Evolutionary conservation across 2,113 vertebrate species (phyloP).

Genomic region (Stomatorhinus ivindoensis): DNA sequence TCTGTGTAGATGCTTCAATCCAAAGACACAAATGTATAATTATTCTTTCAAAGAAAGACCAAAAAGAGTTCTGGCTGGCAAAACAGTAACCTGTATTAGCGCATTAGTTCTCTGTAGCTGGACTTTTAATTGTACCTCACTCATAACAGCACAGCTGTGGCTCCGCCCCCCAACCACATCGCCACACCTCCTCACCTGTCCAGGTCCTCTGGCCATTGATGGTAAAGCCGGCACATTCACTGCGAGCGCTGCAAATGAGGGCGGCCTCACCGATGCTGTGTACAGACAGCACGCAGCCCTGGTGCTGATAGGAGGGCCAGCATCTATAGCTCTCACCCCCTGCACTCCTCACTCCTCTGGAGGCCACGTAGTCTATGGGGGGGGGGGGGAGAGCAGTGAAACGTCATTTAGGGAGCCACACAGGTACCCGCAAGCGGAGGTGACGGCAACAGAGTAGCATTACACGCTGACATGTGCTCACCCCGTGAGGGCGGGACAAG

Average conservation of each 20-base stretch:
- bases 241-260: slow-evolving; percentile 65
- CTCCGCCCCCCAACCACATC: neutral
- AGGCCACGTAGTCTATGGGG: slow-evolving; percentile 63
- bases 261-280: slow-evolving; percentile 67
- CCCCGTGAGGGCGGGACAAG: slow-evolving; percentile 33
- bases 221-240: slow-evolving; percentile 68
- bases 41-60: neutral
- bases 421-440: slow-evolving; percentile 51
- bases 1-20: neutral
- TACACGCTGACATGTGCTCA: slow-evolving; percentile 45
- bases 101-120: neutral
- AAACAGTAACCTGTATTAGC: neutral
- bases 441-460: slow-evolving; percentile 40
- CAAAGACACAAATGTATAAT: neutral
- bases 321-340: slow-evolving; percentile 69
- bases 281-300: slow-evolving; percentile 73
- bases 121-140: neutral
- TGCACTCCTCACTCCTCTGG: slow-evolving; percentile 58
- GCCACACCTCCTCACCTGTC: slow-evolving; percentile 58
- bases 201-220: slow-evolving; percentile 67
- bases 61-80: neutral
- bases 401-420: slow-evolving; percentile 13
- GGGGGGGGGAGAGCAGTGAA: slow-evolving; percentile 1
- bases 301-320: slow-evolving; percentile 80
- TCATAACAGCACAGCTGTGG: neutral